Evolutionary conservation across 2,113 vertebrate species (phyloP), one percentile per base, ranked within the genome.

Genomic region (Megaceryle maxima): DNA sequence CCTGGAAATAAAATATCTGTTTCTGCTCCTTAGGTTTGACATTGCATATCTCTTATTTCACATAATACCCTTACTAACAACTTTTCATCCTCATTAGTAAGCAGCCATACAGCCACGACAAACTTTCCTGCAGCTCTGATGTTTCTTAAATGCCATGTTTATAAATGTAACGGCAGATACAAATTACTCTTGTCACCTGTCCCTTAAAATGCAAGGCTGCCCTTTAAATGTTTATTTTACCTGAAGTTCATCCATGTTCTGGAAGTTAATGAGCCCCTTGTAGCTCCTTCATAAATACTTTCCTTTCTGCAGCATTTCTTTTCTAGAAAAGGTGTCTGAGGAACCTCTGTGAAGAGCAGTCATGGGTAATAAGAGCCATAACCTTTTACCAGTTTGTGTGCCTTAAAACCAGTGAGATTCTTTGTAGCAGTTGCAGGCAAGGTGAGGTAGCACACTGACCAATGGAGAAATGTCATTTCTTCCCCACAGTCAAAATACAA

Each of bases 141-240:
- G 53, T 48, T 94, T 83, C 81, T 69, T 87, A 91, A 93, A 96
- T 74, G 77, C 81, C 94, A 79, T 86, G 90, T 92, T 96, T 96
- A 97, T 90, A 97, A 96, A 95, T 25, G 56, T 55, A 95, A 90
- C 88, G 10, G 16, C 66, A 90, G 84, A 90, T 44, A 88, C 41
- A 94, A 95, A 94, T 96, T 79, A 82, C 37, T 88, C 55, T 69
- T 70, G 82, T 89, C 90, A 94, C 85, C 88, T 95, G 79, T 48
- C 73, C 89, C 83, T 93, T 67, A 73, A 96, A 94, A 97, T 78
- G 72, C 26, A 88, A 85, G 35, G 48, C 69, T 97, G 87, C 89
- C 94, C 93, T 98, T 96, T 88, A 86, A 81, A 81, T 59, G 76
- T 93, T 96, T 91, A 78, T 88, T 94, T 95, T 97, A 90, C 66